These are phyloP conservation scores for Nomia melanderi DNA, from an alignment of 1,140 invertebrate species.

Conservation along the genomic window DNA sequence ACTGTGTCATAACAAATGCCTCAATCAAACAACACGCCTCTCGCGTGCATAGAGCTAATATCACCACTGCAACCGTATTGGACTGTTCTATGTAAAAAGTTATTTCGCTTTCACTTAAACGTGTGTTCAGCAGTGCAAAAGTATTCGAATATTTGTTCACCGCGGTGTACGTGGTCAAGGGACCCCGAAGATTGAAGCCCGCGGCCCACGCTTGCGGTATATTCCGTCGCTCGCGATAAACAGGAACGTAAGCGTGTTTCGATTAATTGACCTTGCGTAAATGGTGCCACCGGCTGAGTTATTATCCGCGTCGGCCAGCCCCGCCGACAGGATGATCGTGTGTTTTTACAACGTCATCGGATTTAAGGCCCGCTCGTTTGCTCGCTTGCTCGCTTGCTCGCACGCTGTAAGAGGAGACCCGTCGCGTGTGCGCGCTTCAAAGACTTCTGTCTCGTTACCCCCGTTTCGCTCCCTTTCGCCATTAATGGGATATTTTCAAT, in stretches of 20 bases:
- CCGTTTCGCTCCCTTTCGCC: background rate
- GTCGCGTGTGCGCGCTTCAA: conserved; percentile 25
- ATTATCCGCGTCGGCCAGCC: background rate
- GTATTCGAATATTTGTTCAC: background rate
- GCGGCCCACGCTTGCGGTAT: background rate
- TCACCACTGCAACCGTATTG: too few species aligned
- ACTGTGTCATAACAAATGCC: too few species aligned
- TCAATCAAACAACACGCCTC: too few species aligned
- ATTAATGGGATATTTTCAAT: conserved; percentile 58
- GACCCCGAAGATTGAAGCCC: too few species aligned
- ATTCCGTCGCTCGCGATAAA: conserved; percentile 12
- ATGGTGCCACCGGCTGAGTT: conserved; percentile 3
- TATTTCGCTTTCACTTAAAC: too few species aligned
- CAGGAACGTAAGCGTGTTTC: background rate
- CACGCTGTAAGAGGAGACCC: background rate
- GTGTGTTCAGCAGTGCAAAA: too few species aligned
- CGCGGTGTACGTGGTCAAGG: background rate
- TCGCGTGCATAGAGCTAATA: too few species aligned
- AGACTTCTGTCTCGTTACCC: conserved; percentile 48
- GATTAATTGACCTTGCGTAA: conserved; percentile 35
- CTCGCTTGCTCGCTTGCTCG: too few species aligned
- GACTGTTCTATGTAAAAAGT: too few species aligned
- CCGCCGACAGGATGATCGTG: conserved; percentile 33
- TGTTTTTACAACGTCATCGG: conserved; percentile 33
- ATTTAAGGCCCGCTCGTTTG: conserved; percentile 33